A percentile compares a stretch with the other conserved stretches of the same genome.
Conservation (phyloP, 2,113 vertebrate genomes). For the Atlantisia rogersi region DNA sequence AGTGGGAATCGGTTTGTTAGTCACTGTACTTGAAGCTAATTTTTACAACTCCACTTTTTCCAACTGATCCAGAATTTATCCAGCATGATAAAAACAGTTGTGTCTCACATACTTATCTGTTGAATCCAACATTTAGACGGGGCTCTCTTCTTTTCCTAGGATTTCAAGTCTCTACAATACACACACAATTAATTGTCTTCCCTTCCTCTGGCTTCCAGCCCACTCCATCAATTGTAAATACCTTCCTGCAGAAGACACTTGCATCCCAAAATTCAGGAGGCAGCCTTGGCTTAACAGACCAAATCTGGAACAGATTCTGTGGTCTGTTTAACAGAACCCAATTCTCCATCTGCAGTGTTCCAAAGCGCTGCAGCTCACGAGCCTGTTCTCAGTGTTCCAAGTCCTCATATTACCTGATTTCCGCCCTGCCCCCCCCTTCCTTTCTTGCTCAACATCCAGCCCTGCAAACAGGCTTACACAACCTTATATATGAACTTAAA, state of each 20-base stretch:
- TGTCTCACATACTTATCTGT: not conserved
- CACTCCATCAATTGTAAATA: not conserved
- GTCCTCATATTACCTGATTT: not conserved
- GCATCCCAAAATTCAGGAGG: not conserved
- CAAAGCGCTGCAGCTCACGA: not conserved
- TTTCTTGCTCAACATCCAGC: not conserved
- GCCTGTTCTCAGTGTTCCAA: not conserved
- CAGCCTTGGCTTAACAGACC: not conserved
- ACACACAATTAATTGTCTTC: not conserved
- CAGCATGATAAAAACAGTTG: not conserved
- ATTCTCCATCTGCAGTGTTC: not conserved
- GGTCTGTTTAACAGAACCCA: not conserved
- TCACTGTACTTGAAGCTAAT: not conserved
- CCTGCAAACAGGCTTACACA: not conserved
- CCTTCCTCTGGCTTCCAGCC: not conserved
- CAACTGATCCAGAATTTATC: not conserved
- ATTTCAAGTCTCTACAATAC: not conserved
- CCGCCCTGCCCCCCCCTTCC: too few species aligned
- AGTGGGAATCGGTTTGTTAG: not conserved
- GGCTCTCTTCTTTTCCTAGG: not conserved
- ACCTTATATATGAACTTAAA: not conserved
- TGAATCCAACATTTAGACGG: not conserved
- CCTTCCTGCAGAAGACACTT: not conserved
- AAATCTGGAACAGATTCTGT: accelerated
- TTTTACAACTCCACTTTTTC: not conserved